Evolutionary conservation across 2,888 invertebrate species (phyloP).

Genomic region (Temnothorax ravouxi): DNA sequence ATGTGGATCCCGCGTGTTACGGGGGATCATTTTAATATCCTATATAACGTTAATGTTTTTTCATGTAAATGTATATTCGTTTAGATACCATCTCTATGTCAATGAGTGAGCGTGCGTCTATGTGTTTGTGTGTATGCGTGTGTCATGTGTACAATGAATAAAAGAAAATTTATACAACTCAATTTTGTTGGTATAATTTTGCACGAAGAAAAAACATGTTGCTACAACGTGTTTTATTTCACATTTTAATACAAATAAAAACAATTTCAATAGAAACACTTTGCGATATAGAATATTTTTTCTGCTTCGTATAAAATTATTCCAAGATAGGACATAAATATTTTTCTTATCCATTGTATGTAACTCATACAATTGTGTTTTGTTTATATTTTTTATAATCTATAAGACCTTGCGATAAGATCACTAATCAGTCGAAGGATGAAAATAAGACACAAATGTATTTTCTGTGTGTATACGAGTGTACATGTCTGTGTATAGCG

Average conservation of each 20-base stretch:
- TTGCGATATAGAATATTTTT: conserved; percentile 12
- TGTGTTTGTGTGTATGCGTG: conserved; percentile 12
- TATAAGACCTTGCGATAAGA: conserved; percentile 14
- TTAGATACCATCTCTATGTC: conserved; percentile 61
- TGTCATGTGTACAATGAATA: not conserved
- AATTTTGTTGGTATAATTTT: not conserved
- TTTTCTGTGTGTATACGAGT: not conserved
- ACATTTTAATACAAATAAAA: not conserved
- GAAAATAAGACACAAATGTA: conserved; percentile 6
- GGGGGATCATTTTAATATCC: conserved; percentile 72
- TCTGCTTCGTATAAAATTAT: not conserved
- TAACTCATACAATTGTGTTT: not conserved
- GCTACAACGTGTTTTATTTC: not conserved
- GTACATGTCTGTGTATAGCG: conserved; percentile 16
- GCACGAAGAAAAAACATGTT: not conserved
- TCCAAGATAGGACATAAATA: not conserved
- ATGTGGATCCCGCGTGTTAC: conserved; percentile 62
- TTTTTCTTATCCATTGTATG: not conserved
- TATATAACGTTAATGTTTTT: conserved; percentile 67
- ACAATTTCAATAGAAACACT: conserved; percentile 6
- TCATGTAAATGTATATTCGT: conserved; percentile 61
- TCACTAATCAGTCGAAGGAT: conserved; percentile 16
- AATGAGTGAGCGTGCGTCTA: conserved; percentile 38
- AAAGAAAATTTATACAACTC: not conserved
- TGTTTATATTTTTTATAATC: not conserved